These are phyloP conservation scores for Aleadryas rufinucha DNA, from an alignment of 2,113 vertebrate genomes.

Conservation along the genomic window DNA sequence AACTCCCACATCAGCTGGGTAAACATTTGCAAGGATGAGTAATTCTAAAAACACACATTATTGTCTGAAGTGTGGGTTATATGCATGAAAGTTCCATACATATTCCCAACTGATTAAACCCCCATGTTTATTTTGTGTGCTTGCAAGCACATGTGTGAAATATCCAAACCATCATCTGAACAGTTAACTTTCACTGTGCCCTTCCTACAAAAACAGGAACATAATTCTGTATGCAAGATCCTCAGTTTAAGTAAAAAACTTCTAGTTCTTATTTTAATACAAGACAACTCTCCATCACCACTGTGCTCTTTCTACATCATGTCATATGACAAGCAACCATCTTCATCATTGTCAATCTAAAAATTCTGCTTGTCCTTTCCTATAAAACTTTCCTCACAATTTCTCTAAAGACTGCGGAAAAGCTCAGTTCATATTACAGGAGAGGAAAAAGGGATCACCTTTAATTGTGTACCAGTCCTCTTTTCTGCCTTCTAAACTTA, in stretches of 20 bases:
- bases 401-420: not conserved
- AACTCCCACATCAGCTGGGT: not conserved
- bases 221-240: not conserved
- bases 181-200: not conserved
- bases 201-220: not conserved
- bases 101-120: not conserved
- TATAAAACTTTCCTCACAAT: not conserved
- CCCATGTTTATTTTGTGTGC: not conserved
- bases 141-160: accelerated
- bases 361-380: not conserved
- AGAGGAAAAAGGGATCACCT: not conserved
- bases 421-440: not conserved
- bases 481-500: not conserved
- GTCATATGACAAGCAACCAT: not conserved
- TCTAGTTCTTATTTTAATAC: not conserved
- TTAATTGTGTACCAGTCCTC: not conserved
- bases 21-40: not conserved
- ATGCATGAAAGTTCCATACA: not conserved
- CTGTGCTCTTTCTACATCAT: not conserved
- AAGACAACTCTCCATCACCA: not conserved
- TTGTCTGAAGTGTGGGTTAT: not conserved
- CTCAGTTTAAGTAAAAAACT: not conserved
- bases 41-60: not conserved
- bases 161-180: not conserved
- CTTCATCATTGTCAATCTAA: not conserved